These are phyloP conservation scores for Cyprinodon variegatus DNA, from an alignment of 2,113 vertebrate species.

Conservation along the genomic window DNA sequence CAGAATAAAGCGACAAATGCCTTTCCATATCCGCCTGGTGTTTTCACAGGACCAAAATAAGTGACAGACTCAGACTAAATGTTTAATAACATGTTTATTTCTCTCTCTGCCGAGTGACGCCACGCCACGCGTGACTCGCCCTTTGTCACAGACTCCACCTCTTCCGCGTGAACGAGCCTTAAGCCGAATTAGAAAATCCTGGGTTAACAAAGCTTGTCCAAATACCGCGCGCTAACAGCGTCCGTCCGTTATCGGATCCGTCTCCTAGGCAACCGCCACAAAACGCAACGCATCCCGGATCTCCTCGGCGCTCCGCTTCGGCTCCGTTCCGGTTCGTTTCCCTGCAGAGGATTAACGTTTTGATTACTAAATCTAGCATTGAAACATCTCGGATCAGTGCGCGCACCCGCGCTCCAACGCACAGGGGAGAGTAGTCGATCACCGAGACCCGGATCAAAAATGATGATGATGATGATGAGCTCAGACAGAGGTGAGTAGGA, in stretches of 20 bases:
- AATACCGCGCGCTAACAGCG: conserved; percentile 1
- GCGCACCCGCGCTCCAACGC: conserved; percentile 50
- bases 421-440: conserved; percentile 51
- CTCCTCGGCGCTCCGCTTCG: background rate
- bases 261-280: background rate
- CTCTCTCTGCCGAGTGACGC: background rate
- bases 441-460: conserved; percentile 42
- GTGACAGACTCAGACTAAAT: no score
- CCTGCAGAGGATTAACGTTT: conserved; percentile 24
- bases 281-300: background rate
- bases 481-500: conserved; percentile 56
- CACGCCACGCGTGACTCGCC: conserved; percentile 36
- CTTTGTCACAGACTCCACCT: conserved; percentile 51
- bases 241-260: background rate
- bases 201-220: conserved; percentile 70
- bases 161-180: conserved; percentile 61
- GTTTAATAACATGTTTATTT: no score
- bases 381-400: conserved; percentile 75
- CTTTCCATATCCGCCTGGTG: no score
- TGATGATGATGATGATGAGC: conserved; percentile 51
- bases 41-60: no score
- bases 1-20: no score
- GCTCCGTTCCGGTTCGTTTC: background rate
- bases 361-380: conserved; percentile 71
- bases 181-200: conserved; percentile 74